Evolutionary conservation across 2,113 vertebrate species (phyloP), one percentile per base, ranked within the genome.

Genomic region (Micronycteris hirsuta): DNA sequence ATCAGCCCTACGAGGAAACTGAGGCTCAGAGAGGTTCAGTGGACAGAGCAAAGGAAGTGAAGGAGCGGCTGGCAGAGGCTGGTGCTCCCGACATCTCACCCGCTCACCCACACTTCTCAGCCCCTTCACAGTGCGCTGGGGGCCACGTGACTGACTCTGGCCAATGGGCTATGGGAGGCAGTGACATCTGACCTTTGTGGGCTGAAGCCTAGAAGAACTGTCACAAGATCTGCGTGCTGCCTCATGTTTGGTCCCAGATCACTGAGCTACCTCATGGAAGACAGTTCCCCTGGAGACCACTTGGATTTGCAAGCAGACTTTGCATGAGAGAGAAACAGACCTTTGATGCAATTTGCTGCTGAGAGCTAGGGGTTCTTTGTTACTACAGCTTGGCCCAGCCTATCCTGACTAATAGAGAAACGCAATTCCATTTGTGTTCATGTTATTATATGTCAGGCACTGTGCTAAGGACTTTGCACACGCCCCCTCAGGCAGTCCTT

Each of bases 401-500:
- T 10, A 28, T 47, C 22, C 31, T 81, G 20, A 26, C 65, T 33
- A 6, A 49, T 17, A 19, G 0, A 91, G 41, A 47, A 84, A 33
- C 67, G 80, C 33, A 73, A 71, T 94, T 78, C 26, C 1, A 31
- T 97, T 93, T 91, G 36, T 90, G 91, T 95, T 54, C 77, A 14
- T 36, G 63, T 43, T 19, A 28, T 16, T 28, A 13, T 2, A 0
- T 38, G 56, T 65, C 33, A 77, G 61, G 85, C 45, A 56, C 43
- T 5, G 5, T 31, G 65, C 67, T 91, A 49, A 74, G 74, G 82
- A 71, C 76, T 90, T 26, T 12, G 77, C 33, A n/a, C 17, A 17
- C 9, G 33, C 76, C 47, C 58, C 41, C 10, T 36, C 58, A 38
- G n/a, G 45, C 49, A 47, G 4, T 61, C 19, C 54, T 68, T 61